Conservation (phyloP, 2,113 vertebrate genomes). For the Pyxicephalus adspersus region DNA sequence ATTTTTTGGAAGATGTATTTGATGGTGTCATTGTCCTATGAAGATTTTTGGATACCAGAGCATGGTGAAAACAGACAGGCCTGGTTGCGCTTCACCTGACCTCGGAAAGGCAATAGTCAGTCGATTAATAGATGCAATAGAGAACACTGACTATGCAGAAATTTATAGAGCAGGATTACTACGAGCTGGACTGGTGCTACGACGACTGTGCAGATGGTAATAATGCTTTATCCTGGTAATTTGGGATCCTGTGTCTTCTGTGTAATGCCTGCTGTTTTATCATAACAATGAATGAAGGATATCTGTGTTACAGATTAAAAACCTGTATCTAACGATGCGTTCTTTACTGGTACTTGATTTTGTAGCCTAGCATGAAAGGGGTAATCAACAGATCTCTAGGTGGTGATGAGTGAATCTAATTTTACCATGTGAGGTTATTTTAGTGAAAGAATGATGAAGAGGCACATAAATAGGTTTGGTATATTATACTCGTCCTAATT, state of each 20-base stretch:
- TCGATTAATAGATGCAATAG: slow-evolving; percentile 61
- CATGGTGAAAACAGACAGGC: slow-evolving; percentile 68
- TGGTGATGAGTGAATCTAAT: not conserved
- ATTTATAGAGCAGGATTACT: slow-evolving; percentile 97
- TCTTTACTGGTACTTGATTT: not conserved
- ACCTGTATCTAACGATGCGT: not conserved
- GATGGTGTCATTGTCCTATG: slow-evolving; percentile 29
- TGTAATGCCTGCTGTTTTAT: not conserved
- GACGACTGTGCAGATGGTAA: slow-evolving; percentile 98
- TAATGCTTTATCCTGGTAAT: slow-evolving; percentile 59
- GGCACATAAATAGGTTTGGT: not conserved
- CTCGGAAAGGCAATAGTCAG: slow-evolving; percentile 65
- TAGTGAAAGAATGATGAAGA: not conserved
- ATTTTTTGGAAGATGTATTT: slow-evolving; percentile 67
- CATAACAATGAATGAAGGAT: not conserved
- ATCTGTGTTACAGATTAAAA: not conserved
- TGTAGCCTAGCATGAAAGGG: not conserved
- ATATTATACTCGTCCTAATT: not conserved
- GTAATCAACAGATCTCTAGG: slow-evolving; percentile 3
- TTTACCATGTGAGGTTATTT: not conserved
- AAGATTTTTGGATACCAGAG: slow-evolving; percentile 49
- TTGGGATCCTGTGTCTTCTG: slow-evolving; percentile 28
- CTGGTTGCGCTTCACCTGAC: slow-evolving; percentile 76
- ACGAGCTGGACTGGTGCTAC: slow-evolving; percentile 98
- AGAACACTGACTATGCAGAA: slow-evolving; percentile 92